These are phyloP conservation scores for Acestrorhynchus altus DNA, from an alignment of 2,797 vertebrate genomes.

Conservation along the genomic window DNA sequence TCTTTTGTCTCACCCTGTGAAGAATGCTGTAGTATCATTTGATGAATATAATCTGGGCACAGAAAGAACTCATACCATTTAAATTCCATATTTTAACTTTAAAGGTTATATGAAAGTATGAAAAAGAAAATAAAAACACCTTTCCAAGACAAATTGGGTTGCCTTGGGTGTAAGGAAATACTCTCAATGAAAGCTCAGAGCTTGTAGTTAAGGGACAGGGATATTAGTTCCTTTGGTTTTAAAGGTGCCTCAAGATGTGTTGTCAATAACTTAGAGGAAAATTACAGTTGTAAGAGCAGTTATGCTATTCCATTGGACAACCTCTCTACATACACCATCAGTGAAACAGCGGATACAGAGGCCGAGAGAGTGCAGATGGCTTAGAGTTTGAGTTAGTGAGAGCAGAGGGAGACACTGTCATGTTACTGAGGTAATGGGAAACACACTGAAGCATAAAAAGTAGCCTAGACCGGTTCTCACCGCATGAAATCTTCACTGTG, in stretches of 20 bases:
- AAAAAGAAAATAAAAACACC: background rate
- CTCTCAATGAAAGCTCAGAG: slow-evolving; percentile 3
- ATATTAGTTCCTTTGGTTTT: slow-evolving; percentile 31
- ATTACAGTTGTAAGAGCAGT: slow-evolving; percentile 25
- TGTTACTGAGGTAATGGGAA: slow-evolving; percentile 50
- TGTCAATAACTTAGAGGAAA: slow-evolving; percentile 37
- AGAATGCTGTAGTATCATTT: too few relatives aligned
- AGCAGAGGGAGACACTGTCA: slow-evolving; percentile 34
- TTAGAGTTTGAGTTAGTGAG: slow-evolving; percentile 28
- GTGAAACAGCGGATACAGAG: background rate
- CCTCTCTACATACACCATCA: background rate
- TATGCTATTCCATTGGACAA: slow-evolving; percentile 23
- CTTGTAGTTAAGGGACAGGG: background rate
- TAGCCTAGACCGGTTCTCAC: slow-evolving; percentile 23
- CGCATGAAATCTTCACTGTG: slow-evolving; percentile 36
- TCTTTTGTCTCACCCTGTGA: too few relatives aligned
- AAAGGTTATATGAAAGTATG: background rate
- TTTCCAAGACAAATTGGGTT: background rate
- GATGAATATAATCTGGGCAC: too few relatives aligned
- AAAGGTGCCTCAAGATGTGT: slow-evolving; percentile 21
- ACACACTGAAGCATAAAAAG: slow-evolving; percentile 51
- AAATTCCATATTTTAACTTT: too few relatives aligned
- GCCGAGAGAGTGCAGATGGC: slow-evolving; percentile 2
- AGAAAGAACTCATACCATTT: background rate
- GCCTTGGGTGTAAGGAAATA: background rate